These are phyloP conservation scores for Periophthalmus magnuspinnatus DNA, from an alignment of 2,797 vertebrate species.

Conservation along the genomic window DNA sequence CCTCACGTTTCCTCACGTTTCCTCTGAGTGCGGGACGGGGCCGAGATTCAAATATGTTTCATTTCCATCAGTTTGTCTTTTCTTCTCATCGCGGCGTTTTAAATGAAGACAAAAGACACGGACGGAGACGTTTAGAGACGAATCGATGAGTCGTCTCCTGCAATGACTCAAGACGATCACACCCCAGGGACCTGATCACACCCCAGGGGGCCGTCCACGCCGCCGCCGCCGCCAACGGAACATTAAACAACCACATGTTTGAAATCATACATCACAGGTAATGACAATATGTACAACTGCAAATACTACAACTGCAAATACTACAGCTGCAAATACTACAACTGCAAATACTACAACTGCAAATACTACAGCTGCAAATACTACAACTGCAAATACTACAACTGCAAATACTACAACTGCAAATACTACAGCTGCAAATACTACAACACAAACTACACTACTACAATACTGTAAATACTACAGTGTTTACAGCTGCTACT, in stretches of 20 bases:
- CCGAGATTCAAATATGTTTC: conserved; percentile 46
- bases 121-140: conserved; percentile 39
- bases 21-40: conserved; percentile 61
- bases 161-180: conserved; percentile 40
- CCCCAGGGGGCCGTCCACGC: conserved; percentile 18
- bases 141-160: conserved; percentile 14
- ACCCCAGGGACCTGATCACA: conserved; percentile 27
- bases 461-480: neutral
- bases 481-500: neutral
- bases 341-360: neutral
- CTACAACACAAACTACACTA: no score
- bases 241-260: conserved; percentile 29
- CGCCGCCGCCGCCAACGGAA: conserved; percentile 31
- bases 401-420: no score
- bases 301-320: neutral
- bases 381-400: no score
- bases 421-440: neutral
- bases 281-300: neutral
- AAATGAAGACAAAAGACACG: conserved; percentile 47
- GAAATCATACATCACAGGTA: conserved; percentile 25
- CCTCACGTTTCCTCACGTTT: no score
- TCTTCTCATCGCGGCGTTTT: conserved; percentile 23
- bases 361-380: no score
- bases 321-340: neutral
- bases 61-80: conserved; percentile 42